Base-by-base conservation (phyloP, 2,797 vertebrate species). In the Triplophysa yarkandensis region DNA sequence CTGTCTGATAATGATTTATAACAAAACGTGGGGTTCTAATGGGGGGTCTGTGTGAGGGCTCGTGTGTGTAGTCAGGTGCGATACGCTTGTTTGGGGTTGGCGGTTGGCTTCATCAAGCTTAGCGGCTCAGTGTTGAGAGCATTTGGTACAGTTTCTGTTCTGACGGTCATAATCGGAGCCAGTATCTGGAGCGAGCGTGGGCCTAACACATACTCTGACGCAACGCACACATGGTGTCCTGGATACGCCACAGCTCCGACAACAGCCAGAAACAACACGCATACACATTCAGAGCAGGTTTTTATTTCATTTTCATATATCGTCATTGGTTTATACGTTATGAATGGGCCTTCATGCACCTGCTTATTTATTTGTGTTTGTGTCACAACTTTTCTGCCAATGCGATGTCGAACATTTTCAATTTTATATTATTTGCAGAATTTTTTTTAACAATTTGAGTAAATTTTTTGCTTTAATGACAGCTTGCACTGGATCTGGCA, bases 1-100 rank as follows among this genome's bases (percentile, higher is more conserved):
- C 72, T 83, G 76, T 75, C 48, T 69, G 76, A 63, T 77, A 58
- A 34, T 78, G 81, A 80, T 80, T 80, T 76, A 83, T 80, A 70
- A 76, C 41, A 10, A 39, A 50, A 17, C 0, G 5, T 21, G 50
- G 43, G 39, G 32, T 58, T 74, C 28, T 67, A 74, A 74, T 58
- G 27, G 23, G 43, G 58, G 13, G 43, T 21, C 34, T 62, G 16
- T 13, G 25, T 27, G 17, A 36, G 17, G 30, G 19, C 3, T 21
- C 17, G 57, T 69, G 46, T 55, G 4, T 65, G 62, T 54, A 30
- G 61, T 54, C 58, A 55, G 63, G 75, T 62, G 14, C 44, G 30
- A 77, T 62, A 10, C 16, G 0, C 16, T 66, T 46, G 65, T 74
- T 58, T 66, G 34, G 16, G 39, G 28, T 74, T 19, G 41, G 55